phyloP scores from a whole-genome alignment of 2,113 vertebrate genomes.

The Dicentrarchus labrax region DNA sequence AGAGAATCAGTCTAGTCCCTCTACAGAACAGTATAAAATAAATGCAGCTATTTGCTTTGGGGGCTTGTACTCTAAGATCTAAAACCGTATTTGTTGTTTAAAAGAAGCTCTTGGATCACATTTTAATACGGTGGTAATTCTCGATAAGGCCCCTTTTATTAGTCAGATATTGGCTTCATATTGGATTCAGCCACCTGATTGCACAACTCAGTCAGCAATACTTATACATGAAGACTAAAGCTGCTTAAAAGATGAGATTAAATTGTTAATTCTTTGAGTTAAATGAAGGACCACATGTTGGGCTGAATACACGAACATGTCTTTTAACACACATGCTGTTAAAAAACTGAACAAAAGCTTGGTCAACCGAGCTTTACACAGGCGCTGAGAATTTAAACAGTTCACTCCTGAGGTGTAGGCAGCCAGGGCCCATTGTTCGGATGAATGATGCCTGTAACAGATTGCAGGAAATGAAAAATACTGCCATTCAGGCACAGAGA shows the following conservation, averaged over 20 bases:
- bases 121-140: constrained; percentile 28
- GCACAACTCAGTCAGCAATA: constrained; percentile 28
- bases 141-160: constrained; percentile 12
- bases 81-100: constrained; percentile 6
- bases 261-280: constrained; percentile 52
- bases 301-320: constrained; percentile 40
- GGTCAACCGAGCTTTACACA: constrained; percentile 25
- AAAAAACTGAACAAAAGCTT: constrained; percentile 24
- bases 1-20: neutral
- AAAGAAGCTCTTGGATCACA: neutral
- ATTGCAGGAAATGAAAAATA: constrained; percentile 49
- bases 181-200: constrained; percentile 21
- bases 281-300: constrained; percentile 31
- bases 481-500: constrained; percentile 8
- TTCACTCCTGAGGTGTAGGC: constrained; percentile 8
- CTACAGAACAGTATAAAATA: neutral
- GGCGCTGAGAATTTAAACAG: constrained; percentile 26
- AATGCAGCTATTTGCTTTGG: neutral
- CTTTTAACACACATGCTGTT: constrained; percentile 40
- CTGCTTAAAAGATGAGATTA: constrained; percentile 49
- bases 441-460: constrained; percentile 37
- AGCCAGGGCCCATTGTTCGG: constrained; percentile 6
- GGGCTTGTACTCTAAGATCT: neutral
- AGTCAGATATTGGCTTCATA: constrained; percentile 1
- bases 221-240: constrained; percentile 37